Base-by-base conservation (phyloP, 92 coral and sea anemone species). In the Actinostola sp. region DNA sequence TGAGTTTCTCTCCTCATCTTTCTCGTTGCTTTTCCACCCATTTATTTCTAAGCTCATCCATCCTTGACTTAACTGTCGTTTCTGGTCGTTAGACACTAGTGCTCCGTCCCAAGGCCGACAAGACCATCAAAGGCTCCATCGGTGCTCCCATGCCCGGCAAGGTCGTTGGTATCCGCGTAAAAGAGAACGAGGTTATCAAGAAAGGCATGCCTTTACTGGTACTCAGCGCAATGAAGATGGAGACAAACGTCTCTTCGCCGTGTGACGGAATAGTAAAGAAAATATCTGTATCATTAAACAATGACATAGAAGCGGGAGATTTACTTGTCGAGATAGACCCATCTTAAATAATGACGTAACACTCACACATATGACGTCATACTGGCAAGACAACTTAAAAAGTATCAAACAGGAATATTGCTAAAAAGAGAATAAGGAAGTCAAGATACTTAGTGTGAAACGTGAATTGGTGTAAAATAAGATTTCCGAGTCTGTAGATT, bases 121-220 rank as follows among this genome's bases (percentile, higher is more conserved):
- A 89, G 67, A 82, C 82, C 8, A 76, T 88, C 85, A 91, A 88
- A 69, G 98, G 98, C 21, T 94, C 98, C 27, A 93, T 94, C 54
- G 98, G 98, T 28, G 98, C 98, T 17, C 97, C 98, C 34, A 94
- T 94, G 98, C 98, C 98, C 5, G 98, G 98, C 2, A 92, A 94
- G 45, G 97, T 94, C 0, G 98, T 94, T 0, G 97, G 95, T 19
- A 68, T 94, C 39, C 92, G 98, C 2, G 98, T 91, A 17, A 91
- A 94, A 57, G 98, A 94, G 83, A 90, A 90, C 26, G 97, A 94
- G 42, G 81, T 78, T 23, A 97, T 94, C 45, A 82, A 85, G 86
- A 91, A 94, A 50, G 98, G 98, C 45, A 78, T 77, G 55, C 98
- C 98, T 1, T 66, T 94, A 46, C 88, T 94, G 36, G 98, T 94